Conservation (phyloP, 1,140 invertebrate species). For the Ptiloglossa arizonensis region DNA sequence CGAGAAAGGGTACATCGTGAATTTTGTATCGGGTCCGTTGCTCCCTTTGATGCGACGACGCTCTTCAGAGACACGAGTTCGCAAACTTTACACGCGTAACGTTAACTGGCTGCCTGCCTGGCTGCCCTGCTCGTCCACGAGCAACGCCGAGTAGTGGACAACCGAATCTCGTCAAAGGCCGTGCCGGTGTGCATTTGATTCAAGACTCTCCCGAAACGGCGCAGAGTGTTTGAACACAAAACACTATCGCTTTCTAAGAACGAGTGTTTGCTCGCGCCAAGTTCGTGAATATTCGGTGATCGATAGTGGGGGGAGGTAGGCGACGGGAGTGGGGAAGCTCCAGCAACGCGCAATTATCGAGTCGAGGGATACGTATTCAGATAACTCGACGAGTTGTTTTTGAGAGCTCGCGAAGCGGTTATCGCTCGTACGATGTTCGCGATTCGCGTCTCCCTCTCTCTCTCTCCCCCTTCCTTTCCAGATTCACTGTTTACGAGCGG, state of each 20-base stretch:
- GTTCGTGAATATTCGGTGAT: constrained; percentile 1
- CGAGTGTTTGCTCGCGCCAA: not conserved
- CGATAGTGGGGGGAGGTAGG: no score
- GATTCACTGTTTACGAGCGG: no score
- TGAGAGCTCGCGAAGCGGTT: not conserved
- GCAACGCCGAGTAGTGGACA: not conserved
- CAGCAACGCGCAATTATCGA: not conserved
- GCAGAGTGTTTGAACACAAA: not conserved
- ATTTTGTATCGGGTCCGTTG: not conserved
- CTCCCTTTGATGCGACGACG: no score
- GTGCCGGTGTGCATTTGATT: not conserved
- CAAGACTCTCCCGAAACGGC: not conserved
- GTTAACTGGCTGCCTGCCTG: no score
- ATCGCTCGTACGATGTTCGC: not conserved
- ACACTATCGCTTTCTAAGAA: not conserved
- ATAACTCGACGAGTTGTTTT: constrained; percentile 6
- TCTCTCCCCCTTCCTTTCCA: no score
- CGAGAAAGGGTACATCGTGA: no score
- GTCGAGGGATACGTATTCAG: constrained; percentile 3
- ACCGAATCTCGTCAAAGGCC: not conserved
- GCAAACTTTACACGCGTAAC: constrained; percentile 12
- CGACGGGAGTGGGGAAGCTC: no score
- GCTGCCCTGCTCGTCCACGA: no score
- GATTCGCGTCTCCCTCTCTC: no score
- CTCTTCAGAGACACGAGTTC: not conserved